A percentile compares a stretch with the other conserved stretches of the same genome.
Evolutionary conservation across 2,888 invertebrate species (phyloP).

Genomic region (Heliconius ismenius): DNA sequence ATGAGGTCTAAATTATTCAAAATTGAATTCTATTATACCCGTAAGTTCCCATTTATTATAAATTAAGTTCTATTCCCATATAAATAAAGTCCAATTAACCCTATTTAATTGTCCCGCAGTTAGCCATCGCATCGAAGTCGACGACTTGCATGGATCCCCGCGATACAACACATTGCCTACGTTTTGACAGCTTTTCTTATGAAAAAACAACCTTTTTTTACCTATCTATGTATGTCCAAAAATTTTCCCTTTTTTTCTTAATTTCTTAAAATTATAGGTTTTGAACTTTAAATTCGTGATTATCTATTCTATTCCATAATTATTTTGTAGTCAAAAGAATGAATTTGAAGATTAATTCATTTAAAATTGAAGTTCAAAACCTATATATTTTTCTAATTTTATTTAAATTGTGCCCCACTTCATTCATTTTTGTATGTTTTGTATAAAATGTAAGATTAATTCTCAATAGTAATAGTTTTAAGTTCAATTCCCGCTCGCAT

Average conservation of each 20-base stretch:
- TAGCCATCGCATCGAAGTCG: constrained; percentile 48
- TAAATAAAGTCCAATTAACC: constrained; percentile 21
- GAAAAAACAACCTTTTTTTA: neutral
- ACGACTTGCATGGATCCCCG: constrained; percentile 53
- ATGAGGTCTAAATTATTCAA: neutral
- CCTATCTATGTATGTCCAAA: neutral
- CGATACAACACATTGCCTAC: constrained; percentile 31
- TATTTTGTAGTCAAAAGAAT: neutral
- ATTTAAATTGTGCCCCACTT: neutral
- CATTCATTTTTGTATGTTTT: constrained; percentile 28
- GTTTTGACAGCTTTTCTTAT: constrained; percentile 20
- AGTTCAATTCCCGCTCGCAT: constrained; percentile 44
- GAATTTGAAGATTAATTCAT: neutral
- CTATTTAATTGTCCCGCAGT: constrained; percentile 45
- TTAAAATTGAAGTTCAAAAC: neutral
- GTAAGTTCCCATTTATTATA: neutral
- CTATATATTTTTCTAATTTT: neutral
- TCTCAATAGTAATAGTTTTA: constrained; percentile 20
- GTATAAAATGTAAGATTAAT: constrained; percentile 23
- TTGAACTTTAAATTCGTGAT: neutral
- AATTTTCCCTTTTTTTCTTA: neutral
- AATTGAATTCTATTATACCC: neutral
- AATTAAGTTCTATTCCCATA: neutral
- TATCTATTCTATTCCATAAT: neutral
- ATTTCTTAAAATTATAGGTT: neutral